A percentile compares a stretch with the other conserved stretches of the same genome.
Evolutionary conservation across 2,797 vertebrate species (phyloP).

Genomic region (Cetoscarus ocellatus): DNA sequence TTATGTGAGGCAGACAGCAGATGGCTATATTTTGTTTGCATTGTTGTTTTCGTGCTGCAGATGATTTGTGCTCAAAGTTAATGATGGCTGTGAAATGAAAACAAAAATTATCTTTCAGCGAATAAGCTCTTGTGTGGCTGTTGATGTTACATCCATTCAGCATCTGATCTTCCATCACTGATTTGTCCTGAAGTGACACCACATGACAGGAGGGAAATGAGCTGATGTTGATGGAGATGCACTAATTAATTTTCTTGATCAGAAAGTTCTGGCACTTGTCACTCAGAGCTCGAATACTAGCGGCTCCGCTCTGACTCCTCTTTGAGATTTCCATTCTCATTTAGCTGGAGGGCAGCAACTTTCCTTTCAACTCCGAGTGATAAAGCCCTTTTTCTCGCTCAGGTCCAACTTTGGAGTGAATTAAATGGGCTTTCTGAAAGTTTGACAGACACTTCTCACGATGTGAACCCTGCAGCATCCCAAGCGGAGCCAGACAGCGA

Average conservation of each 20-base stretch:
- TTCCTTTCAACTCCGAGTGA: conserved; percentile 53
- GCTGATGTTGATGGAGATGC: conserved; percentile 41
- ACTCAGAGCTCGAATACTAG: conserved; percentile 48
- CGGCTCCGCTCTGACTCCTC: conserved; percentile 34
- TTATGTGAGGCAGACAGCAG: too few species aligned
- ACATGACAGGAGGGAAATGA: conserved; percentile 6
- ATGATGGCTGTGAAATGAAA: background rate
- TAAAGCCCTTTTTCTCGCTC: conserved; percentile 45
- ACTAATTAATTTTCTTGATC: conserved; percentile 53
- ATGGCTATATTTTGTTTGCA: too few species aligned
- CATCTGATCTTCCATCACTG: conserved; percentile 4
- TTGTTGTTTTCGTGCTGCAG: background rate
- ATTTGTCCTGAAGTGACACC: conserved; percentile 8
- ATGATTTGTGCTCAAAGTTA: background rate
- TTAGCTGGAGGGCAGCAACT: conserved; percentile 47
- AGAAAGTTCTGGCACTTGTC: conserved; percentile 53
- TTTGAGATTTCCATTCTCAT: conserved; percentile 45
- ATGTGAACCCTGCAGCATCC: conserved; percentile 42
- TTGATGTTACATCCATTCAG: background rate
- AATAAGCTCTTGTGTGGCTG: background rate
- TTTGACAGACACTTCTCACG: conserved; percentile 56
- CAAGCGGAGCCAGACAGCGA: conserved; percentile 15
- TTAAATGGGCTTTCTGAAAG: conserved; percentile 50
- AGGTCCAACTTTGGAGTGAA: conserved; percentile 49
- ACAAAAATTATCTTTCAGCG: background rate